Evolutionary conservation across 92 coral and sea anemone species (phyloP).

Genomic region (Galaxea fascicularis): DNA sequence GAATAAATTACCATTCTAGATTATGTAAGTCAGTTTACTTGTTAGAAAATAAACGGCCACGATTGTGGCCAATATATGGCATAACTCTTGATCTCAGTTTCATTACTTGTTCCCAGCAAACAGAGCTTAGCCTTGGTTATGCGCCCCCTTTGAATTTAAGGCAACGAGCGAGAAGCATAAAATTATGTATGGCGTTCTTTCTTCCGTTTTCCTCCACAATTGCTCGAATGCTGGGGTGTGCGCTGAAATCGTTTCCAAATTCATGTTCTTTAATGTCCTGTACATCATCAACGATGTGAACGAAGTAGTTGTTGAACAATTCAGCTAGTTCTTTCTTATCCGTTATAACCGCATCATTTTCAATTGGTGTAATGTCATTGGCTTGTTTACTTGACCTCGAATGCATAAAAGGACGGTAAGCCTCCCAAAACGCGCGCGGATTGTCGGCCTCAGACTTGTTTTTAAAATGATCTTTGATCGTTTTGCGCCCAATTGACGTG

Average conservation of each 20-base stretch:
- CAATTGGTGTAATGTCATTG: background rate
- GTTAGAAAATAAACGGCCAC: no score
- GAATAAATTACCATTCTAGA: no score
- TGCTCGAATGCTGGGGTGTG: constrained; percentile 45
- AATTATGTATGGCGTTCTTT: background rate
- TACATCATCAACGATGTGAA: constrained; percentile 14
- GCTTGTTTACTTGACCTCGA: constrained; percentile 9
- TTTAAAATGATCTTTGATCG: constrained; percentile 3
- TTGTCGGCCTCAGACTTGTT: constrained; percentile 28
- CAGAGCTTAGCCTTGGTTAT: no score
- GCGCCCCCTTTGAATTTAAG: no score
- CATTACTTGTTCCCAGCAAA: no score
- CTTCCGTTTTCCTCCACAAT: constrained; percentile 12
- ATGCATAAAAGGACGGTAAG: constrained; percentile 23
- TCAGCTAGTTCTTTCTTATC: background rate
- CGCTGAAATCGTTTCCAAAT: constrained; percentile 26
- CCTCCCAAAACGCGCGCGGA: constrained; percentile 22
- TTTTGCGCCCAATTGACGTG: constrained; percentile 55
- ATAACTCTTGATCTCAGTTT: no score
- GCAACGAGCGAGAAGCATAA: no score
- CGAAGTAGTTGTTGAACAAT: constrained; percentile 6
- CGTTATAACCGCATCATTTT: constrained; percentile 3
- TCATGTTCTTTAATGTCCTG: constrained; percentile 21
- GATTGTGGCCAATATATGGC: no score
- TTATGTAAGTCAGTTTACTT: no score